These are phyloP conservation scores for Rhagoletis zephyria DNA, from an alignment of 1,140 invertebrate genomes.

Conservation along the genomic window DNA sequence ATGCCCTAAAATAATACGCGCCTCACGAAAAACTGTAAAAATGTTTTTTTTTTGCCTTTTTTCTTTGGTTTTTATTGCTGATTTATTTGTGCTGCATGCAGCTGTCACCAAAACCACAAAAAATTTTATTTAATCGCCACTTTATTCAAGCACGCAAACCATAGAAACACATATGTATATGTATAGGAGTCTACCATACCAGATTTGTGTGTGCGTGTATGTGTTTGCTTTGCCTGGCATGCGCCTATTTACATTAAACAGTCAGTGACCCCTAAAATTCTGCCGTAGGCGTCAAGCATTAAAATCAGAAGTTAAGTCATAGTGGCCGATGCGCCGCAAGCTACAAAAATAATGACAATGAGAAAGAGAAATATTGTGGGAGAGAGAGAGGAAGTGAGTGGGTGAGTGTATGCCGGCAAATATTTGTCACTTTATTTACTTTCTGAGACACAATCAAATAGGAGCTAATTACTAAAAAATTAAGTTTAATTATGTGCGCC, in stretches of 20 bases:
- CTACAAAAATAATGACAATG: not conserved
- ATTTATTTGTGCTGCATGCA: not conserved
- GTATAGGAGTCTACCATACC: too few relatives aligned
- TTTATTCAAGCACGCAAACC: not conserved
- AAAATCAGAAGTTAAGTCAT: not conserved
- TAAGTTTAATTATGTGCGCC: too few relatives aligned
- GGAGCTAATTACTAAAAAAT: too few relatives aligned
- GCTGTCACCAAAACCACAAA: not conserved
- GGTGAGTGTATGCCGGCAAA: too few relatives aligned
- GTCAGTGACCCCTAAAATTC: constrained; percentile 9
- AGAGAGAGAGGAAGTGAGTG: too few relatives aligned
- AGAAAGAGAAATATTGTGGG: too few relatives aligned
- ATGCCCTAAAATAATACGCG: not conserved
- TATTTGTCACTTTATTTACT: too few relatives aligned
- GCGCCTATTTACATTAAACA: constrained; percentile 6
- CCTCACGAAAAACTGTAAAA: not conserved
- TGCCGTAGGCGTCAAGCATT: not conserved
- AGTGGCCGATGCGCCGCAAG: not conserved
- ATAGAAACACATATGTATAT: not conserved
- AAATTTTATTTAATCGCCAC: constrained; percentile 32
- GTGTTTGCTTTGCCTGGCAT: too few relatives aligned
- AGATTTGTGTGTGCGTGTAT: not conserved
- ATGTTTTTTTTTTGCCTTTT: not conserved
- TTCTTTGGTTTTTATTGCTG: too few relatives aligned
- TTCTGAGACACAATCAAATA: too few relatives aligned